Evolutionary conservation across 2,113 vertebrate genomes (phyloP), one percentile per base, ranked within the genome.

Genomic region (Lophochroa leadbeateri): DNA sequence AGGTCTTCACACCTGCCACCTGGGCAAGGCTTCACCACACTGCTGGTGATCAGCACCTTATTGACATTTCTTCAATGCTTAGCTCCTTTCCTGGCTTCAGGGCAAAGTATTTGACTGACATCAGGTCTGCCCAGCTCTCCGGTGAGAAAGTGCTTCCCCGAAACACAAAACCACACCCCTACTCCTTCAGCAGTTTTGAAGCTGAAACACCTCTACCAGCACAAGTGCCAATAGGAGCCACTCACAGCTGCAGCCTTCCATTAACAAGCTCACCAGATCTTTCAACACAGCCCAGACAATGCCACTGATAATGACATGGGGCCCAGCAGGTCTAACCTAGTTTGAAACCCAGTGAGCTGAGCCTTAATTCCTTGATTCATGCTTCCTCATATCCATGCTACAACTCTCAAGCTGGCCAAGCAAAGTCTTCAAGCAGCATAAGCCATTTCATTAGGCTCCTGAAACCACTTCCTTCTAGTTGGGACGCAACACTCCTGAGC

Each of bases 281-380:
- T 70, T 35, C 68, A 77, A 13, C 29, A 27, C 4, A 6, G 72
- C 58, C 39, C 69, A 47, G 61, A 43, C 44, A 78, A 43, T 29
- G 39, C 20, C 20, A 7, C 0, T 28, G 60, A 47, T 24, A 61
- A 71, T 0, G 0, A 77, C 49, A 17, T 1, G 3, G 39, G 23
- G 14, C 27, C 55, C 58, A 72, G 52, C 16, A 91, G 28, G 47
- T 15, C 47, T 35, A 82, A 88, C 7, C 1, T 4, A 80, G 28
- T 31, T 18, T 67, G 80, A 92, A 80, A 63, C 10, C 8, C 57
- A 76, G 23, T 17, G 23, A 83, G 25, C 27, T n/a, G 29, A 55
- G 41, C 17, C 20, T 31, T 52, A 4, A 5, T 43, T 68, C 37
- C 43, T 85, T 3, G 0, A 28, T 49, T 44, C 2, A 0, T 55